Evolutionary conservation across 2,888 invertebrate species (phyloP).

Genomic region (Mantis religiosa): DNA sequence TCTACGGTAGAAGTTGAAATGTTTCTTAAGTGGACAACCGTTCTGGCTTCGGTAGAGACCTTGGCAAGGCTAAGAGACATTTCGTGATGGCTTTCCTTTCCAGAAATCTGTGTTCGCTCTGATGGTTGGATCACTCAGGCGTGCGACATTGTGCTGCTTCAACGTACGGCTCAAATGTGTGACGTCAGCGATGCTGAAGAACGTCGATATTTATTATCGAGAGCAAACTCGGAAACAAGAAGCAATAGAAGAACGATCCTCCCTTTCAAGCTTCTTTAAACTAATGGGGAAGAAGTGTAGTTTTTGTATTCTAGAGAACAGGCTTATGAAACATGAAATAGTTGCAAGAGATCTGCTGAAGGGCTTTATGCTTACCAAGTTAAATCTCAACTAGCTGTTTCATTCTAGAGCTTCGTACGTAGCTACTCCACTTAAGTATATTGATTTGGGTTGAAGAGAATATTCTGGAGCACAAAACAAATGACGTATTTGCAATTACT

Average conservation of each 20-base stretch:
- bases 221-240: not conserved
- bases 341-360: not conserved
- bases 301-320: not conserved
- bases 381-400: too few relatives aligned
- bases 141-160: not conserved
- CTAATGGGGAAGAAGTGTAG: not conserved
- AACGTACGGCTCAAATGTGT: not conserved
- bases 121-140: not conserved
- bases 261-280: not conserved
- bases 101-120: not conserved
- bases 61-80: not conserved
- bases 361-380: not conserved
- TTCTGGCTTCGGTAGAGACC: too few relatives aligned
- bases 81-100: not conserved
- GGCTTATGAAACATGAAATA: not conserved
- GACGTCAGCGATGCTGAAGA: not conserved
- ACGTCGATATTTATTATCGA: not conserved
- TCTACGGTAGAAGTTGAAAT: too few relatives aligned
- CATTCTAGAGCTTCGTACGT: too few relatives aligned
- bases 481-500: too few relatives aligned
- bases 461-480: too few relatives aligned
- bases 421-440: too few relatives aligned
- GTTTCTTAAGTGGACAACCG: too few relatives aligned
- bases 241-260: not conserved
- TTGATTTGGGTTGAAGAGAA: too few relatives aligned